These are phyloP conservation scores for Pristionchus entomophagus DNA, from an alignment of 2,888 invertebrate genomes.

Conservation along the genomic window DNA sequence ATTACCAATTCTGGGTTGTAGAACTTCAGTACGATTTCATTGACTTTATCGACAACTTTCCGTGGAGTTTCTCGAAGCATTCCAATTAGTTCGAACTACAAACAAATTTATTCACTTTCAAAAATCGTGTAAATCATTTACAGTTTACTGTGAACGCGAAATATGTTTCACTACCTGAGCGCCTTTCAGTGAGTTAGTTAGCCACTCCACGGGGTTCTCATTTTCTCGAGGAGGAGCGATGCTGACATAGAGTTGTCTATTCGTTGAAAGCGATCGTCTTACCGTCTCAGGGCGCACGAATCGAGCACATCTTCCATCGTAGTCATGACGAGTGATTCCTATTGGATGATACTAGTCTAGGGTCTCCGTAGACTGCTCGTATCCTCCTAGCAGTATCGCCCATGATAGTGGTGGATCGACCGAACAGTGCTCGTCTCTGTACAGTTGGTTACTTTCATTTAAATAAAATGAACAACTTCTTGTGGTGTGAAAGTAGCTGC, in stretches of 20 bases:
- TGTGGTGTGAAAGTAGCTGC: not conserved
- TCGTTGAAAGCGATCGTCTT: not conserved
- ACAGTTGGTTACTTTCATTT: not conserved
- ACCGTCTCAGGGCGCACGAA: not conserved
- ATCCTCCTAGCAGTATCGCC: not conserved
- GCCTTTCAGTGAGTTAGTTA: no score
- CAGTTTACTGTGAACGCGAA: no score
- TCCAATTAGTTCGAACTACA: not conserved
- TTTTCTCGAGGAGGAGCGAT: not conserved
- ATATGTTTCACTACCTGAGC: no score
- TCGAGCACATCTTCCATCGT: not conserved
- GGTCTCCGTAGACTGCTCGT: not conserved
- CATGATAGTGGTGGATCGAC: not conserved
- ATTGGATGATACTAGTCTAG: not conserved
- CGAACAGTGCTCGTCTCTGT: not conserved
- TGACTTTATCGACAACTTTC: slow-evolving; percentile 2
- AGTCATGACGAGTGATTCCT: not conserved
- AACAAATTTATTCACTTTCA: no score
- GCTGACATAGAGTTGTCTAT: not conserved
- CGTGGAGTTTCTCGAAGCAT: slow-evolving; percentile 12
- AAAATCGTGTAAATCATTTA: no score
- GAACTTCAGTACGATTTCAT: not conserved
- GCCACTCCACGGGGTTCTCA: slow-evolving; percentile 15
- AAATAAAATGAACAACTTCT: no score
- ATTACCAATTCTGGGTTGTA: not conserved